Conservation (phyloP, 1,140 invertebrate species). For the Drosophila mojavensis region DNA sequence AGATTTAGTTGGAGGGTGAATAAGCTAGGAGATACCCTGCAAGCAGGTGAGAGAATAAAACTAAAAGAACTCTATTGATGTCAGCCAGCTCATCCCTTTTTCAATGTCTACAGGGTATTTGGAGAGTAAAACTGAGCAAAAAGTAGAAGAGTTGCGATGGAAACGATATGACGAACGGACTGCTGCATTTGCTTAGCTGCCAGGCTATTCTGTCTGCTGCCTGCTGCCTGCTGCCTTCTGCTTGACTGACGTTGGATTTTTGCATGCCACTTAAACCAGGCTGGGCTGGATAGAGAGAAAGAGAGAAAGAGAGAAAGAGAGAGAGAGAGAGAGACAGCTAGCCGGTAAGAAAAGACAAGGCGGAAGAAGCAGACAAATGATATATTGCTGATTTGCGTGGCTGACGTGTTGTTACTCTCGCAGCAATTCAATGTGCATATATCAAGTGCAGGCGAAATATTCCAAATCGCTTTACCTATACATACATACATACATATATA, state of each 20-base stretch:
- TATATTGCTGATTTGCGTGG: slow-evolving; percentile 80
- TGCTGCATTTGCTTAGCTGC: slow-evolving; percentile 53
- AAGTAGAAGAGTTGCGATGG: slow-evolving; percentile 10
- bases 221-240: slow-evolving; percentile 2
- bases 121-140: slow-evolving; percentile 1
- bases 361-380: slow-evolving; percentile 68
- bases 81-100: neutral
- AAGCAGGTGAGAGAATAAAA: neutral
- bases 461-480: slow-evolving; percentile 19
- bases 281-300: slow-evolving; percentile 7
- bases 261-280: slow-evolving; percentile 74
- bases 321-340: neutral
- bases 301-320: slow-evolving; percentile 7
- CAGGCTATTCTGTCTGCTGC: slow-evolving; percentile 10
- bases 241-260: slow-evolving; percentile 63
- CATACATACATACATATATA: slow-evolving; percentile 19
- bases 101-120: neutral
- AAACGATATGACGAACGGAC: slow-evolving; percentile 49
- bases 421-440: slow-evolving; percentile 76
- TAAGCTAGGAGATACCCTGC: neutral
- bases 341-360: slow-evolving; percentile 17
- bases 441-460: slow-evolving; percentile 59
- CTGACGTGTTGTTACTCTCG: slow-evolving; percentile 22
- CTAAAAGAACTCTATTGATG: neutral
- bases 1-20: neutral